phyloP scores from a whole-genome alignment of 2,113 vertebrate species.

The Camarhynchus parvulus region DNA sequence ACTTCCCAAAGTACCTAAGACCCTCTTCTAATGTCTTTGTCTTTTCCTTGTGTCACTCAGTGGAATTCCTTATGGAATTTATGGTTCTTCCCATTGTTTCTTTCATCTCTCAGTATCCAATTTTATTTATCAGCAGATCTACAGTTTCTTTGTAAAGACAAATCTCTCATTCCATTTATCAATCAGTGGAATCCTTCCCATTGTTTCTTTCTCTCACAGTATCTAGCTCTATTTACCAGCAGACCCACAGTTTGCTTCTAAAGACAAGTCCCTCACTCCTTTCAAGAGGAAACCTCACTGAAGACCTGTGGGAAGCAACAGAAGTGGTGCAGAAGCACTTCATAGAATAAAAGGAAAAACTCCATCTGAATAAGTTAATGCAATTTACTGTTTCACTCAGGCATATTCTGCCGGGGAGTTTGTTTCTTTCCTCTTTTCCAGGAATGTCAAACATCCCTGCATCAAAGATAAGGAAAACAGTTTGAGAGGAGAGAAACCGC shows the following conservation, averaged over 20 bases:
- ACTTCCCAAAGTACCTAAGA: no score
- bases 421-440: background rate
- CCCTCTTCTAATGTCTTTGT: no score
- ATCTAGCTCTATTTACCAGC: background rate
- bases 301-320: background rate
- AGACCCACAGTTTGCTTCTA: background rate
- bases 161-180: background rate
- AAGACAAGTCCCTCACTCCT: background rate
- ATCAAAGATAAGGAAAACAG: background rate
- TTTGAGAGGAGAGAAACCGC: background rate
- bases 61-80: no score
- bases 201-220: background rate
- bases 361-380: background rate
- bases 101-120: no score
- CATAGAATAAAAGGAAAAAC: background rate
- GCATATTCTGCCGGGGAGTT: background rate
- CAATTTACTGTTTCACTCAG: background rate
- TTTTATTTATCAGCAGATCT: background rate
- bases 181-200: background rate
- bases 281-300: background rate
- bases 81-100: no score
- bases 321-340: background rate
- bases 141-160: background rate
- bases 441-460: background rate
- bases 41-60: no score